phyloP scores from a whole-genome alignment of 2,113 vertebrate species.

The Echinops telfairi region DNA sequence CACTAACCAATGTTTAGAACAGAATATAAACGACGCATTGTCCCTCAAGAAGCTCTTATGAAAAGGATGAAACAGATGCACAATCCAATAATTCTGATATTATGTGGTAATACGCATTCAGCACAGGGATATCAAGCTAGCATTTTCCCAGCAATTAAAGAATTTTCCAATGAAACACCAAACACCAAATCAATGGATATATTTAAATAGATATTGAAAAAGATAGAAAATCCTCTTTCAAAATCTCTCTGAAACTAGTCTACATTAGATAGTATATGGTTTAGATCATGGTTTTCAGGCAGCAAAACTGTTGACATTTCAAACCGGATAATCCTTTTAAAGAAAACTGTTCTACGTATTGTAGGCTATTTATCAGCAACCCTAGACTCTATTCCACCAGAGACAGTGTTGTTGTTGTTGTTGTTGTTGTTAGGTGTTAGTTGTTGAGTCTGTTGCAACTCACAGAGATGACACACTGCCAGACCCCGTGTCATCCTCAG shows the following conservation, averaged over 20 bases:
- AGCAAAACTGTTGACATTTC: neutral
- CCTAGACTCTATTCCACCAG: neutral
- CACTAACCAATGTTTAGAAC: neutral
- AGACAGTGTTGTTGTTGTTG: neutral
- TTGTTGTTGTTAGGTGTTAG: too few relatives aligned
- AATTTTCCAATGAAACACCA: neutral
- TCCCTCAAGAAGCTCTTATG: neutral
- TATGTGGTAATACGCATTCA: neutral
- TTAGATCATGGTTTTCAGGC: neutral
- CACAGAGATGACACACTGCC: too few relatives aligned
- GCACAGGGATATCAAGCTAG: neutral
- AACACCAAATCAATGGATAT: too few relatives aligned
- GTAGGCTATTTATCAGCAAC: neutral
- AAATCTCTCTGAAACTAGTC: neutral
- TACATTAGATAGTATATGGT: neutral
- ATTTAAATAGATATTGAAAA: neutral
- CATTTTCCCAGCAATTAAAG: neutral
- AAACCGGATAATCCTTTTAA: neutral
- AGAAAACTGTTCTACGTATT: rapidly evolving
- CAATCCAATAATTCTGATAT: neutral
- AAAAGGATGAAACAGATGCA: neutral
- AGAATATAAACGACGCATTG: neutral
- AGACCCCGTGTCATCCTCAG: too few relatives aligned
- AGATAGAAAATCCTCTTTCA: neutral
- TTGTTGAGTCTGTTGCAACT: too few relatives aligned